These are phyloP conservation scores for Ceratina calcarata DNA, from an alignment of 1,140 invertebrate genomes.

Conservation along the genomic window DNA sequence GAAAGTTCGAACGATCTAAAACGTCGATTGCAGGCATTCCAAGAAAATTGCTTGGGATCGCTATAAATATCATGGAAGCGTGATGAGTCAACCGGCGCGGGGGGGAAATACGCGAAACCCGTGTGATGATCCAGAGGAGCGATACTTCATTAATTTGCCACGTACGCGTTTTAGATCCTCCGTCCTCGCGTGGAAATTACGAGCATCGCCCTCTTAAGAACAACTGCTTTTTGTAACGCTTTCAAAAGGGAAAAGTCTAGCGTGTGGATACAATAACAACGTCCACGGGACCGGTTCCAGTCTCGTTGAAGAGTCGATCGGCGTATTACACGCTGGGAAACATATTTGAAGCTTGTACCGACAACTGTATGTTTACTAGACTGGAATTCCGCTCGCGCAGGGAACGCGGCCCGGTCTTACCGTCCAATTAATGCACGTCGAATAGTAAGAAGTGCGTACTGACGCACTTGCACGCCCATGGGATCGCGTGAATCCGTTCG, in stretches of 20 bases:
- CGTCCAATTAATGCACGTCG: slow-evolving; percentile 64
- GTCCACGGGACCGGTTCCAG: slow-evolving; percentile 12
- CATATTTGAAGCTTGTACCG: slow-evolving; percentile 53
- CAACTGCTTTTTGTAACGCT: background rate
- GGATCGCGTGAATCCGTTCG: slow-evolving; percentile 11
- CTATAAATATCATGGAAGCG: slow-evolving; percentile 42
- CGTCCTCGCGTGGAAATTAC: background rate
- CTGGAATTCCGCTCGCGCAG: slow-evolving; percentile 68
- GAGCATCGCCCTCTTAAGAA: background rate
- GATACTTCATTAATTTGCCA: slow-evolving; percentile 3
- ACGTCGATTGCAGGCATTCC: slow-evolving; percentile 24
- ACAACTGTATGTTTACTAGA: slow-evolving; percentile 69
- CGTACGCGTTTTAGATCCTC: background rate
- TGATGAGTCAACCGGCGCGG: slow-evolving; percentile 30
- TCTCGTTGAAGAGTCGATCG: slow-evolving; percentile 21
- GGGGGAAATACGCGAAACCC: background rate
- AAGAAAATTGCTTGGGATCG: slow-evolving; percentile 20
- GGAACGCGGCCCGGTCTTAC: slow-evolving; percentile 51
- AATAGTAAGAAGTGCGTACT: slow-evolving; percentile 48
- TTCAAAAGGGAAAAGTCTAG: background rate
- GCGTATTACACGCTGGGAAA: slow-evolving; percentile 47
- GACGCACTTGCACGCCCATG: slow-evolving; percentile 29
- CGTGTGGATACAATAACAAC: background rate
- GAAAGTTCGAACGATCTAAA: slow-evolving; percentile 1
- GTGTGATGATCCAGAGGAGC: background rate